Conservation (phyloP, 2,888 invertebrate species). For the Tribolium freemani region DNA sequence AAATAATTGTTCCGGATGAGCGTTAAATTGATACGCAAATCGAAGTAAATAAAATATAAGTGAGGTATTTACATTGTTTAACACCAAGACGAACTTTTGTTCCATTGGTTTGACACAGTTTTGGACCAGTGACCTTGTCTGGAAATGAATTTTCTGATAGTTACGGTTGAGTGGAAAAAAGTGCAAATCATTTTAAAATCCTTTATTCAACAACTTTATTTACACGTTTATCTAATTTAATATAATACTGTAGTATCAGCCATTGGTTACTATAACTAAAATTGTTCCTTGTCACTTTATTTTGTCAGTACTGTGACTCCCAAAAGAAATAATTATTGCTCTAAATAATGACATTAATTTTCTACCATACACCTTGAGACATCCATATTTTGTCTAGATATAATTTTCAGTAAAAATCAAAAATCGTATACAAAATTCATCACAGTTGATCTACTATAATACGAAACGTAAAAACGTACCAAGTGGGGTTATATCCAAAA, state of each 20-base stretch:
- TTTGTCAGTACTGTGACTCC: conserved; percentile 47
- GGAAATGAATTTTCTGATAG: background rate
- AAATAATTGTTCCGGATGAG: background rate
- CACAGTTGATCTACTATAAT: conserved; percentile 58
- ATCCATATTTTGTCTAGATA: conserved; percentile 33
- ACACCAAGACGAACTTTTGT: background rate
- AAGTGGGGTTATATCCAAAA: conserved; percentile 45
- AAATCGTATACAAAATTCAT: conserved; percentile 63
- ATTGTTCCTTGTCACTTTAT: conserved; percentile 39
- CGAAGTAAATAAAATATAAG: background rate
- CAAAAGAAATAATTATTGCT: conserved; percentile 48
- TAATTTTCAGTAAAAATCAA: conserved; percentile 36
- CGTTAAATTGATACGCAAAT: background rate
- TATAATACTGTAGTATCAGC: conserved; percentile 52
- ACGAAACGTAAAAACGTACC: conserved; percentile 32
- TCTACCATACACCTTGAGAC: conserved; percentile 39
- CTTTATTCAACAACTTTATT: conserved; percentile 52
- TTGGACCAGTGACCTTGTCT: background rate
- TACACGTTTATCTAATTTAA: conserved; percentile 48
- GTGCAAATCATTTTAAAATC: conserved; percentile 22
- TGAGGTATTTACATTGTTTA: background rate
- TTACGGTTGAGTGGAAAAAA: background rate
- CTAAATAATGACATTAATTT: conserved; percentile 48
- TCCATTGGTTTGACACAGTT: background rate
- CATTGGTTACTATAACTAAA: conserved; percentile 32